Evolutionary conservation across 2,888 invertebrate species (phyloP), one percentile per base, ranked within the genome.

Genomic region (Idaea straminata): DNA sequence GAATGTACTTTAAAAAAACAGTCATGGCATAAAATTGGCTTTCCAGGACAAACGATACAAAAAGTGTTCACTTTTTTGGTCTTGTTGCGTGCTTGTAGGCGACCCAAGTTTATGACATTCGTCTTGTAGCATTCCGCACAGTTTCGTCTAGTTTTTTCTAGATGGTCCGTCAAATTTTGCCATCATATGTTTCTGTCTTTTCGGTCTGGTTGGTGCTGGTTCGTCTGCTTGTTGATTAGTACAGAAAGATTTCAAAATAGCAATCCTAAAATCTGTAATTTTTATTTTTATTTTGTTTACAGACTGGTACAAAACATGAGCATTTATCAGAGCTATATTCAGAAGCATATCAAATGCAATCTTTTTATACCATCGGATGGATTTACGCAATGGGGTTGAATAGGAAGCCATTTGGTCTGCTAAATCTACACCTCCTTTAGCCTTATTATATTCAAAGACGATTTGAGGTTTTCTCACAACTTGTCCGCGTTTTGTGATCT

Each of bases 331-430:
- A 64, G 64, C 64, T 61, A 62, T 58, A 70, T 77, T 77, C 62
- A 77, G 70, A 64, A 76, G 66, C 16, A 69, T 57, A 64, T 76
- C 69, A 64, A 77, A 68, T 63, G 70, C 76, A 34, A 72, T n/a
- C 64, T 74, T 73, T 69, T 74, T 74, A 61, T 73, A 73, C 74
- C 72, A 74, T 67, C 74, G 73, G 13, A 74, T 34, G 34, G 72
- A 65, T 61, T 74, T 77, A 15, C 75, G 67, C 59, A 73, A 68
- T 64, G 75, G 72, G 61, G 73, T 72, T 64, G 66, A 63, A 62
- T 76, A 77, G 61, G 74, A 74, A 64, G 70, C 65, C 73, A 77
- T 74, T 67, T 77, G 75, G 59, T 76, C 73, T 35, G 70, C 61
- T 59, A 73, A 66, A 70, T 75, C 73, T 61, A 75, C 72, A 59